A percentile compares a stretch with the other conserved stretches of the same genome.
These are phyloP conservation scores for Cherax quadricarinatus DNA, from an alignment of 1,140 invertebrate genomes.

Conservation along the genomic window DNA sequence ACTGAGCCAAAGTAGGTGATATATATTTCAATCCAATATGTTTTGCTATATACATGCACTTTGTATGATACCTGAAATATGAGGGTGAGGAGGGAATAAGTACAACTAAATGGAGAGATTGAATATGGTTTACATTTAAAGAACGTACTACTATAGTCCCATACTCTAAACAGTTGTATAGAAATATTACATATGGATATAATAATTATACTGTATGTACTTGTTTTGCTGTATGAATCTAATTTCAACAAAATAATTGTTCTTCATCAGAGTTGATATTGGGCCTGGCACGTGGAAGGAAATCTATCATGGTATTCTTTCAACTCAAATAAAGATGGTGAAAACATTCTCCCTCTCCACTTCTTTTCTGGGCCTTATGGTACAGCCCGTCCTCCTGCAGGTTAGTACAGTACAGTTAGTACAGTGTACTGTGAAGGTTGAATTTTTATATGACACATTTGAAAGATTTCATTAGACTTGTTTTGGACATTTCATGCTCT, in stretches of 20 bases:
- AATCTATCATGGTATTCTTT: constrained; percentile 83
- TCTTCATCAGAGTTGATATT: constrained; percentile 47
- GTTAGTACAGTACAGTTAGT: no score
- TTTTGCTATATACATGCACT: not conserved
- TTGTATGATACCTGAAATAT: not conserved
- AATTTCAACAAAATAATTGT: not conserved
- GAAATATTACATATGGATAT: not conserved
- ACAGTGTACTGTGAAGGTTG: no score
- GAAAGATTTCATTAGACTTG: no score
- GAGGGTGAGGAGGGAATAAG: no score
- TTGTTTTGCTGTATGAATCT: not conserved
- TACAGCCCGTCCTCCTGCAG: constrained; percentile 85
- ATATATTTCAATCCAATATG: not conserved
- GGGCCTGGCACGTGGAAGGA: constrained; percentile 71
- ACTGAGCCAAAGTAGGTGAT: not conserved
- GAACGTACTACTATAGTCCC: not conserved
- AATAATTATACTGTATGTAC: not conserved
- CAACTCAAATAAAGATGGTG: constrained; percentile 83
- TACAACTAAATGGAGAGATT: not conserved
- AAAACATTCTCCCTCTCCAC: constrained; percentile 90
- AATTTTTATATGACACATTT: no score
- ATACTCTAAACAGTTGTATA: not conserved
- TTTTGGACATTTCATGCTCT: no score
- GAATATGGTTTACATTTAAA: not conserved
- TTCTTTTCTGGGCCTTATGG: constrained; percentile 82